Base-by-base conservation (phyloP, 2,888 invertebrate genomes). In the Rambutsinella grinnellia region DNA sequence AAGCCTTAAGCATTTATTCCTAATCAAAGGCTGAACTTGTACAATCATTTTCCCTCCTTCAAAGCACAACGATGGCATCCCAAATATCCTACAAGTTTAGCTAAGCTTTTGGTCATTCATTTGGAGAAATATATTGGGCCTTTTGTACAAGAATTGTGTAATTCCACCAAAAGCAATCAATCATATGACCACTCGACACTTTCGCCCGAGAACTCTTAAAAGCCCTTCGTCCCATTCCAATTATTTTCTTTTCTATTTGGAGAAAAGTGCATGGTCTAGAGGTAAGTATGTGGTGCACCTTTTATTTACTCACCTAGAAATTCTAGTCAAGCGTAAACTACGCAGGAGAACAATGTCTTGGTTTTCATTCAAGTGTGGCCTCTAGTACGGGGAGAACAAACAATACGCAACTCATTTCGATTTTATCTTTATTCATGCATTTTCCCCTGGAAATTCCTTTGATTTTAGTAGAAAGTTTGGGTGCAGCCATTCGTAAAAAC, bases 101-200 rank as follows among this genome's bases (percentile, higher is more conserved):
- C n/a, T 19, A 10, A 17, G 51, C 19, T 46, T 54, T 5, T 19
- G n/a, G 13, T 54, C 54, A 54, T 21, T 24, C 26, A 26, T 54
- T 5, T 49, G 51, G 54, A 56, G 24, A 26, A 23, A 15, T 8
- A 10, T 10, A 26, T 26, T 15, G 66, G 68, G 75, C 62, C 63
- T 69, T 63, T 77, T 77, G n/a, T n/a, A n/a, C n/a, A n/a, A n/a
- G n/a, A n/a, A n/a, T n/a, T n/a, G n/a, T n/a, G n/a, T 76, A 77
- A 79, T 79, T 79, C 79, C 65, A 71, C 66, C 58, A n/a, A 19
- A 21, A 49, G 79, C 69, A 71, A 79, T 79, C 79, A 79, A 79
- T 79, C 79, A 79, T 76, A 74, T 70, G 74, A 74, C 79, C 76
- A 76, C 74, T 69, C 76, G 76, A 79, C 79, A 79, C 75, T 71